Percentiles rank a stretch among this genome's conserved stretches.
Evolutionary conservation across 2,113 vertebrate genomes (phyloP).

Genomic region (Lepisosteus osseus): DNA sequence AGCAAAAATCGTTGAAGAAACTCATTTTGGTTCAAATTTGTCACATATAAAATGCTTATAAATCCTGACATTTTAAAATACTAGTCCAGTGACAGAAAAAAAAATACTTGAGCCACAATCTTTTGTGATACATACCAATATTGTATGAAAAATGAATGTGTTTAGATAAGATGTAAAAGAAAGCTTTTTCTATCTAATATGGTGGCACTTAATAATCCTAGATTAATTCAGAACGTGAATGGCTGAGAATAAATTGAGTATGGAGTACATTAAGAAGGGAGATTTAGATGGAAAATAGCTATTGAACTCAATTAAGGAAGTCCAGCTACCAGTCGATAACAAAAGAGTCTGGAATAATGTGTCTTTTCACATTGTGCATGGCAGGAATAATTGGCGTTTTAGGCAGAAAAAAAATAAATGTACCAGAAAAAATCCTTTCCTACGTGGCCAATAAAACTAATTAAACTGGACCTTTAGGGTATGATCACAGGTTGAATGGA

Average conservation of each 20-base stretch:
- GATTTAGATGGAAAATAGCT: conserved; percentile 33
- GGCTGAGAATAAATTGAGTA: conserved; percentile 22
- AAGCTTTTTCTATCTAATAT: no score
- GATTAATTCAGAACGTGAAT: conserved; percentile 33
- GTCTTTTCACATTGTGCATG: conserved; percentile 29
- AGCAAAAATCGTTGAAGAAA: no score
- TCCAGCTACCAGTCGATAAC: conserved; percentile 32
- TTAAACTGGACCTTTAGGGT: conserved; percentile 39
- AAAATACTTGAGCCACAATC: no score
- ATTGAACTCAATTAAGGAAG: conserved; percentile 41
- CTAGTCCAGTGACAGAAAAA: no score
- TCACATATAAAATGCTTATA: no score
- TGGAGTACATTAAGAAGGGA: conserved; percentile 24
- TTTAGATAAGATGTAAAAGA: no score
- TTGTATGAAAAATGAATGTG: no score
- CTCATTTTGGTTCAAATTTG: no score
- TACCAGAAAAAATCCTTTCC: conserved; percentile 41
- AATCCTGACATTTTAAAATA: no score
- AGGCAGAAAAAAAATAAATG: conserved; percentile 39
- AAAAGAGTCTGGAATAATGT: conserved; percentile 37
- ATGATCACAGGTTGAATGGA: conserved; percentile 31
- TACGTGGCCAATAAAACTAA: conserved; percentile 43
- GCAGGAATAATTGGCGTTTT: conserved; percentile 42
- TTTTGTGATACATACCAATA: no score
- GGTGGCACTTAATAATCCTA: conserved; percentile 34